Percentiles rank a stretch among this genome's conserved stretches.
phyloP scores from a whole-genome alignment of 2,888 invertebrate genomes.

The Acrobasis consociella region DNA sequence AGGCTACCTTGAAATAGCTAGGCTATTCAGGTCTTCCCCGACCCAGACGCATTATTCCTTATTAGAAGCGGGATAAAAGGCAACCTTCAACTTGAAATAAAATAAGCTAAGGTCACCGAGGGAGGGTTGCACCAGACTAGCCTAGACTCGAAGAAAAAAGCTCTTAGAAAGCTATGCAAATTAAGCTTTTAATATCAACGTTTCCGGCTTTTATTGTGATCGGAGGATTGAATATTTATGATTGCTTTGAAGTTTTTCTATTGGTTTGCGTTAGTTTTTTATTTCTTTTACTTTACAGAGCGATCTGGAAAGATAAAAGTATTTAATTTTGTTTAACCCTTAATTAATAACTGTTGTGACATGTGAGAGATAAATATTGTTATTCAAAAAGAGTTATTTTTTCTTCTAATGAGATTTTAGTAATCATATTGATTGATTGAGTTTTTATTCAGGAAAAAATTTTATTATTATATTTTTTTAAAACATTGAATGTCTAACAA shows the following conservation, averaged over 20 bases:
- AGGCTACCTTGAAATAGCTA: conserved; percentile 67
- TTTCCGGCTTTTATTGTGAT: conserved; percentile 8
- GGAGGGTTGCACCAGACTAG: conserved; percentile 69
- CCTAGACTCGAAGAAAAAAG: conserved; percentile 44
- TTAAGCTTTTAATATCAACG: conserved; percentile 9
- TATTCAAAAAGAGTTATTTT: too few relatives aligned
- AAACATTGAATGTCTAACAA: too few relatives aligned
- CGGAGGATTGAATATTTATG: not conserved
- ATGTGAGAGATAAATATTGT: too few relatives aligned
- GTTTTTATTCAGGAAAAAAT: too few relatives aligned
- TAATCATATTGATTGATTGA: too few relatives aligned
- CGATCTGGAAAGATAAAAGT: not conserved
- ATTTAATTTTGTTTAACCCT: not conserved
- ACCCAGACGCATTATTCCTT: conserved; percentile 59
- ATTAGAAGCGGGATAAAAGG: conserved; percentile 56
- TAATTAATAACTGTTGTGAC: too few relatives aligned
- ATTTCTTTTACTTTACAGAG: not conserved
- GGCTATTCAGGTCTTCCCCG: conserved; percentile 62
- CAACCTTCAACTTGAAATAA: conserved; percentile 78
- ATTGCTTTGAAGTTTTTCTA: not conserved
- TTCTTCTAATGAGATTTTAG: too few relatives aligned
- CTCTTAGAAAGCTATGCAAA: conserved; percentile 14
- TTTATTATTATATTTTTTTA: too few relatives aligned
- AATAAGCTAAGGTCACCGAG: conserved; percentile 72
- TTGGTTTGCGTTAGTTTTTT: not conserved